Evolutionary conservation across 2,113 vertebrate species (phyloP).

Genomic region (Menura novaehollandiae): DNA sequence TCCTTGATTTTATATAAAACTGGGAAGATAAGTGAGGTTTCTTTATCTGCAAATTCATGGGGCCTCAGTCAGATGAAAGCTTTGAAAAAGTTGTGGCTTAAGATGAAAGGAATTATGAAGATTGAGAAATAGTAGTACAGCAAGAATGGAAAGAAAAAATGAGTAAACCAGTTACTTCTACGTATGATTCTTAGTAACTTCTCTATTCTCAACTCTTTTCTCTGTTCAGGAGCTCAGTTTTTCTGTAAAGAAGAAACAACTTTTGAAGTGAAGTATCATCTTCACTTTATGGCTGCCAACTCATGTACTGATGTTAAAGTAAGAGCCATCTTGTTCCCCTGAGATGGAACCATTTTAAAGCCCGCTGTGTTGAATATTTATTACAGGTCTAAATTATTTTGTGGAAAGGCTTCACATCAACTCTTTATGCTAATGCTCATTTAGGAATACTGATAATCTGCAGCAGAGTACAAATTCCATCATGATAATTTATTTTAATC

Average conservation of each 20-base stretch:
- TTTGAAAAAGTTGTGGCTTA: background rate
- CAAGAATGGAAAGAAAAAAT: background rate
- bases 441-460: slow-evolving; percentile 33
- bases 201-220: background rate
- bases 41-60: background rate
- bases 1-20: background rate
- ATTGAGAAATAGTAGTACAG: background rate
- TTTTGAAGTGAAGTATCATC: background rate
- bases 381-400: background rate
- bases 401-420: background rate
- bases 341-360: background rate
- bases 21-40: background rate
- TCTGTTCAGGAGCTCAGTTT: background rate
- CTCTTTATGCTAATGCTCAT: slow-evolving; percentile 18
- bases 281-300: background rate
- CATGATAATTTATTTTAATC: slow-evolving; percentile 38
- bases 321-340: background rate
- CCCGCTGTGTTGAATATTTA: slow-evolving; percentile 2
- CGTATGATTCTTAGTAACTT: background rate
- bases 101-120: background rate
- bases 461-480: background rate
- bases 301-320: background rate
- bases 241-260: slow-evolving; percentile 24
- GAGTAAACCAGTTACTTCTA: background rate
- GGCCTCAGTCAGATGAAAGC: background rate